These are phyloP conservation scores for Thamnophis sirtalis DNA, from an alignment of 2,113 vertebrate species.

Conservation along the genomic window DNA sequence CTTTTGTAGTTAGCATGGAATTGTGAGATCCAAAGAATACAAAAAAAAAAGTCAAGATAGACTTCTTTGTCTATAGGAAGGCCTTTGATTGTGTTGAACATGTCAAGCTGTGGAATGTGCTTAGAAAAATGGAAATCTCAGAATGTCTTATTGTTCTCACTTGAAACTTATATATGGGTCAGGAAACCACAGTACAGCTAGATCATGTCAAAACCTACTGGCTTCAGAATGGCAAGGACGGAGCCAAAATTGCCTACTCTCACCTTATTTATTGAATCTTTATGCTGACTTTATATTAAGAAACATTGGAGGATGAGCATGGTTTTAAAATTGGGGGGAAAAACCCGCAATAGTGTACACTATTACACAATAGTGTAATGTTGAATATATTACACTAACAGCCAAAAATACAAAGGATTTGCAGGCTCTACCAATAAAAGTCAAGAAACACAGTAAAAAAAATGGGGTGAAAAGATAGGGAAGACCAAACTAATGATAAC, in stretches of 20 bases:
- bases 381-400: not conserved
- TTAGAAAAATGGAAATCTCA: not conserved
- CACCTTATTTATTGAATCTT: not conserved
- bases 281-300: not conserved
- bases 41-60: not conserved
- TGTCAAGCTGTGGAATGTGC: not conserved
- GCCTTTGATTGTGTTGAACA: not conserved
- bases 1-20: not conserved
- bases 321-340: not conserved
- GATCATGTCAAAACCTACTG: not conserved
- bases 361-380: not conserved
- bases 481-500: no score
- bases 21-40: not conserved
- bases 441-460: not conserved
- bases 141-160: not conserved
- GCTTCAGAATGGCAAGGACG: not conserved
- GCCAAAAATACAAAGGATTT: not conserved
- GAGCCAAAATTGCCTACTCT: not conserved
- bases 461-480: not conserved
- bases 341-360: not conserved
- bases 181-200: not conserved
- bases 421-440: not conserved
- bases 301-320: not conserved
- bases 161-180: not conserved
- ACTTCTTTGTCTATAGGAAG: not conserved